phyloP scores from a whole-genome alignment of 2,888 invertebrate species.

The Deroplatys truncata region DNA sequence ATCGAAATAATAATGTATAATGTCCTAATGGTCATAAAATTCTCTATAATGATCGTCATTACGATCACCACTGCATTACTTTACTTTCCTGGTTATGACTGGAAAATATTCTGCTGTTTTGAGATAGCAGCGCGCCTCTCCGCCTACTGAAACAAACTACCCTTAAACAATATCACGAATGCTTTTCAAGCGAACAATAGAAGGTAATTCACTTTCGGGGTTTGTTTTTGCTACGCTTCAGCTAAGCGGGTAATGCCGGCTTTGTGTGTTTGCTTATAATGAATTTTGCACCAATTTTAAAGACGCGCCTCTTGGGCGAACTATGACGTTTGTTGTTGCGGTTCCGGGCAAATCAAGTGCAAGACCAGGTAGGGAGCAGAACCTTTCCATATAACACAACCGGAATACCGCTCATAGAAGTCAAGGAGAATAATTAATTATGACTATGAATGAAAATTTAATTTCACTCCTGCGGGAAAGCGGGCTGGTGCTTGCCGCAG shows the following conservation, averaged over 20 bases:
- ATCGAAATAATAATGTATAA: too few species aligned
- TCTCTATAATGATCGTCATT: too few species aligned
- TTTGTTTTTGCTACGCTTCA: not conserved
- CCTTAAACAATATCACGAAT: not conserved
- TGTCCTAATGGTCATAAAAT: too few species aligned
- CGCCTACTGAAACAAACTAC: not conserved
- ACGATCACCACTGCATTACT: too few species aligned
- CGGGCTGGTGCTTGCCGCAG: not conserved
- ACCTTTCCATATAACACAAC: not conserved
- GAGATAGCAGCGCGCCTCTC: not conserved
- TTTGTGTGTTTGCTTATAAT: not conserved
- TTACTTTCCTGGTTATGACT: not conserved
- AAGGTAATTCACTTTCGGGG: not conserved
- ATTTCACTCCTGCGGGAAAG: constrained; percentile 22
- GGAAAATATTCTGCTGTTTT: not conserved
- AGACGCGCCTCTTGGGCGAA: not conserved
- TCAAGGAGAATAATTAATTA: constrained; percentile 28
- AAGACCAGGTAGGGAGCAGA: not conserved
- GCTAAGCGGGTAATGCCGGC: not conserved
- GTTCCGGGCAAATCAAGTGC: not conserved
- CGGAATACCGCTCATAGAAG: not conserved
- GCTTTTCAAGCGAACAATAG: not conserved
- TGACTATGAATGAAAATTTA: constrained; percentile 28
- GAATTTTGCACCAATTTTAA: not conserved
- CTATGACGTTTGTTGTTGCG: not conserved